Base-by-base conservation (phyloP, 2,888 invertebrate genomes). In the Cyrtodaria siliqua region DNA sequence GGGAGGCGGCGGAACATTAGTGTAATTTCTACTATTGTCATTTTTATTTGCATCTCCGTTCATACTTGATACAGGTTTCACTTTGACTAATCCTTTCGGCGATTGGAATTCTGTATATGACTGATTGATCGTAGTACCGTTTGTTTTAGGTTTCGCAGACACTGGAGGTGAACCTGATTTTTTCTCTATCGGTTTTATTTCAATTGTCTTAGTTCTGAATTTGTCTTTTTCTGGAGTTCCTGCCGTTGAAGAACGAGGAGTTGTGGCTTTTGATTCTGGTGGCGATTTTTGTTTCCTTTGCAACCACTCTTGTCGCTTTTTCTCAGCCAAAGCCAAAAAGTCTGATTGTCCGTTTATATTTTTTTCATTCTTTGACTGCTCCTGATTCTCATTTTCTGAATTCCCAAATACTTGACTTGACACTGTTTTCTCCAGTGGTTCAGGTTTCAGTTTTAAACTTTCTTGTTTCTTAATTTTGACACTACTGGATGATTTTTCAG, bases 261-360 rank as follows among this genome's bases (percentile, higher is more conserved):
- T 47, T 16, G 74, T 61, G 8, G 74, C 61, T 49, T 70, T 75
- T 44, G 82, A 69, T 38, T 64, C 75, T 4, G 79, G 61, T 16
- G 79, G 69, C 23, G 74, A 66, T 59, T 81, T 71, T 3, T 71
- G 72, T 56, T 79, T 83, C 26, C 82, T 88, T 64, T 88, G 85
- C 18, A 92, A 62, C 66, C 85, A 90, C 42, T 90, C 89, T 56
- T 87, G 89, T 16, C 92, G 63, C 14, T 87, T 88, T 73, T 87
- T 89, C 76, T 91, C 92, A 18, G 92, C 92, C 38, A 88, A 63
- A 4, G 89, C 89, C 42, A 89, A 77, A 73, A 89, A 90, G 72
- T 92, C 88, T 26, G 83, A 80, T 56, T 81, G 72, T 24, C 78
- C 76, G 66, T 80, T 80, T 16, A 52, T 33, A 38, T 67, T 78